phyloP scores from a whole-genome alignment of 1,140 invertebrate species.

The Lethrus apterus region DNA sequence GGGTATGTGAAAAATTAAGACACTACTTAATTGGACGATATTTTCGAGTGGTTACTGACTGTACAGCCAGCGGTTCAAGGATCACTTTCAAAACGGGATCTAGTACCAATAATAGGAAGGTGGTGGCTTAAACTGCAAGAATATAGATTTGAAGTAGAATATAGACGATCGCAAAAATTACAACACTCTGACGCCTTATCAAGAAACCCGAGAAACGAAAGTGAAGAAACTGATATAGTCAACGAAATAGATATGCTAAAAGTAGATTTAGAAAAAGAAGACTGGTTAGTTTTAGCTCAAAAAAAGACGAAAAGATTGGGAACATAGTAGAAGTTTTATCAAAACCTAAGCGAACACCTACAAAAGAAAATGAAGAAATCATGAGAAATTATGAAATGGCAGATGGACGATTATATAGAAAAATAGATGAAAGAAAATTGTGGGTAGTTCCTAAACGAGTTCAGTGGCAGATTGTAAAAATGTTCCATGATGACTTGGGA shows the following conservation, averaged over 20 bases:
- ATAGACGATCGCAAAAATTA: no score
- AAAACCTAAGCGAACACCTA: background rate
- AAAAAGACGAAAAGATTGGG: background rate
- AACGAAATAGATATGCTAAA: background rate
- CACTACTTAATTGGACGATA: no score
- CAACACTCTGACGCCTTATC: no score
- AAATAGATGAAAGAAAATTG: background rate
- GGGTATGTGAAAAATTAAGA: no score
- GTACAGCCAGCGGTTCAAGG: no score
- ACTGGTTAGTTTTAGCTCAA: background rate
- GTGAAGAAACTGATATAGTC: background rate
- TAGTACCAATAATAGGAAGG: no score
- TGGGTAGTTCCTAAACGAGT: conserved; percentile 6
- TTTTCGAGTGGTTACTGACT: no score
- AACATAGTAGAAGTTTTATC: background rate
- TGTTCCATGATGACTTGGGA: background rate
- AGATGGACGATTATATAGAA: background rate
- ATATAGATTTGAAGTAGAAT: no score
- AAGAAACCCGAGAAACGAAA: background rate
- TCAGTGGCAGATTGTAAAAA: background rate
- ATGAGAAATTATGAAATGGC: background rate
- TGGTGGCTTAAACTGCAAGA: no score
- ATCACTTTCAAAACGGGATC: no score
- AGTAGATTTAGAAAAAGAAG: background rate
- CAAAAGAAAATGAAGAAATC: background rate